Evolutionary conservation across 2,888 invertebrate species (phyloP).

Genomic region (Drosophila maculinotata): DNA sequence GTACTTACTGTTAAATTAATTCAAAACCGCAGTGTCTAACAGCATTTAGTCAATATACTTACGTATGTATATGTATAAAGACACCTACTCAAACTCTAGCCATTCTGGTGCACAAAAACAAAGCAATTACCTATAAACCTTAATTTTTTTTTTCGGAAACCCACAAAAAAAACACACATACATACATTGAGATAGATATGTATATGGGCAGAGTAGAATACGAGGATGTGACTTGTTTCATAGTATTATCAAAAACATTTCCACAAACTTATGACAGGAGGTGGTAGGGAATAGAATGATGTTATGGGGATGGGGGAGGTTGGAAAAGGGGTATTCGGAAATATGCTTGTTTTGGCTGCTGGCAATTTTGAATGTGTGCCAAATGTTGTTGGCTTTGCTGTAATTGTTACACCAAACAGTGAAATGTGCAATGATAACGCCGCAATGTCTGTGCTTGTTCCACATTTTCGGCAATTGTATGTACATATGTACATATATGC

Average conservation of each 20-base stretch:
- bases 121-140: slow-evolving; percentile 62
- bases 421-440: slow-evolving; percentile 78
- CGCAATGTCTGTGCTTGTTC: slow-evolving; percentile 57
- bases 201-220: slow-evolving; percentile 8
- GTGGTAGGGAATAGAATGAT: slow-evolving; percentile 18
- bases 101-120: slow-evolving; percentile 33
- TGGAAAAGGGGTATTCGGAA: slow-evolving; percentile 13
- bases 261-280: slow-evolving; percentile 55
- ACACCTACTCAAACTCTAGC: background rate
- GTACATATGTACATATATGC: slow-evolving; percentile 9
- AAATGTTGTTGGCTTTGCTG: slow-evolving; percentile 66
- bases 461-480: slow-evolving; percentile 51
- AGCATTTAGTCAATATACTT: background rate
- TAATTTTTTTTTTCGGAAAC: slow-evolving; percentile 13
- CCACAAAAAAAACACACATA: slow-evolving; percentile 14
- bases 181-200: slow-evolving; percentile 4
- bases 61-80: background rate
- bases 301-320: slow-evolving; percentile 12
- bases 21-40: background rate
- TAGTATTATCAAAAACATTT: slow-evolving; percentile 68
- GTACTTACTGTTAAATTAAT: background rate
- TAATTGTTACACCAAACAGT: slow-evolving; percentile 79
- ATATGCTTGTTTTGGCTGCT: slow-evolving; percentile 70
- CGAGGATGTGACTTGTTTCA: slow-evolving; percentile 57
- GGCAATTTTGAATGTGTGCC: slow-evolving; percentile 75